Evolutionary conservation across 2,113 vertebrate genomes (phyloP), one percentile per base, ranked within the genome.

Genomic region (Larimichthys polyactis): DNA sequence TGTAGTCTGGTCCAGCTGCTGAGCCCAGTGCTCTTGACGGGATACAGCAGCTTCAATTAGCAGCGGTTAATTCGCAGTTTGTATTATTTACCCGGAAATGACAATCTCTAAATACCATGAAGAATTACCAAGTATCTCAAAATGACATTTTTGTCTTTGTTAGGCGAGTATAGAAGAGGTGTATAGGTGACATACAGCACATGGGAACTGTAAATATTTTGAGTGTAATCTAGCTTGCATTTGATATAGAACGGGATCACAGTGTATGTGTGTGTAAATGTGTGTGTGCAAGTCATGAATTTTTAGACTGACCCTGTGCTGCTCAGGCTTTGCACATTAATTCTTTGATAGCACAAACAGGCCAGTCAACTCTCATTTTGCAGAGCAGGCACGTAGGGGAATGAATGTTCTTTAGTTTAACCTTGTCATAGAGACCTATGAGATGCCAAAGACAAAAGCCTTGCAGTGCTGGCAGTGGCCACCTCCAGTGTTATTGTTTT

Each of bases 401-500:
- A 79, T 69, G 79, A 81, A 74, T 88, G 87, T 91, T 88, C 90
- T 93, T 87, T 82, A 85, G 82, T 93, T 93, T 93, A 94, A 93
- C 87, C 92, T 94, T 91, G 93, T 94, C 92, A 90, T 86, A 78
- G 63, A 85, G 84, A 82, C 89, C 85, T 87, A 77, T 79, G 72
- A 83, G 65, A 87, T 83, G 84, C 81, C 60, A 82, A 78, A 90
- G 87, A 88, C 81, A 74, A 88, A 84, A 87, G 82, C 88, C 78
- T 90, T 70, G 84, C 81, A 90, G 73, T 81, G 84, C 73, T 90
- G 79, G 84, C 83, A 87, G 64, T 15, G 76, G 82, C 86, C 81
- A 88, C 52, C 76, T 82, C 81, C 65, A 71, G 60, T 36, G 71
- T 81, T 87, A 82, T 79, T 88, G 79, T 89, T 89, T 89, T 87